A percentile compares a stretch with the other conserved stretches of the same genome.
Conservation (phyloP, 2,797 vertebrate species). For the Ptychobarbus kaznakovi region DNA sequence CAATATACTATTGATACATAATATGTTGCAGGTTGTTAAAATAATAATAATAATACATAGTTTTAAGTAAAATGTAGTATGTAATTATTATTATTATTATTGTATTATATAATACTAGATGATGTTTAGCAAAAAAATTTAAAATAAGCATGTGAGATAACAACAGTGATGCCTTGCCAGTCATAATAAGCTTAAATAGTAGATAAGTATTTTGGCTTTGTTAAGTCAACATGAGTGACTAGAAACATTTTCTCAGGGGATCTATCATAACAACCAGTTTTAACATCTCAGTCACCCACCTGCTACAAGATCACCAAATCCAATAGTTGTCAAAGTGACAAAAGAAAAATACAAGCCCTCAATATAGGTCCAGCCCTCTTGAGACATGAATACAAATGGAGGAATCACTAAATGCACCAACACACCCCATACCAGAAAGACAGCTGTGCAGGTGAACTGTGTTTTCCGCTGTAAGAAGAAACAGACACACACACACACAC, state of each 20-base stretch:
- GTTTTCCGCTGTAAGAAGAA: slow-evolving; percentile 86
- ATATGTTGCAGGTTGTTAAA: not conserved
- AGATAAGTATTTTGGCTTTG: not conserved
- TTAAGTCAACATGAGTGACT: not conserved
- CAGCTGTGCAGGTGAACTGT: slow-evolving; percentile 94
- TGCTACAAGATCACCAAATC: slow-evolving; percentile 96
- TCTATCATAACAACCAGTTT: not conserved
- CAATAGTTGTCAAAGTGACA: slow-evolving; percentile 96
- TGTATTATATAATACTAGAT: not conserved
- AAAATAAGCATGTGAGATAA: not conserved
- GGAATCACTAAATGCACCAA: slow-evolving; percentile 94
- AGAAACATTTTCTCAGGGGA: not conserved
- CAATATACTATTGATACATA: not conserved
- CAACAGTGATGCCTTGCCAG: not conserved
- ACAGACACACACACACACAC: not conserved
- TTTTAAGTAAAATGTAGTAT: not conserved
- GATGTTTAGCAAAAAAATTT: not conserved
- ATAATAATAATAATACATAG: not conserved
- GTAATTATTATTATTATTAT: not conserved
- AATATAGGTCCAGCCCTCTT: slow-evolving; percentile 94
- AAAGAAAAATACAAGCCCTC: slow-evolving; percentile 99
- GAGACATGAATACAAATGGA: slow-evolving; percentile 95
- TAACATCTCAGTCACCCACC: slow-evolving; percentile 76
- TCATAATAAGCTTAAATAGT: not conserved
- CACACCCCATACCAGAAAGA: slow-evolving; percentile 95